Conservation (phyloP, 1,140 invertebrate species). For the Ylistrum balloti region DNA sequence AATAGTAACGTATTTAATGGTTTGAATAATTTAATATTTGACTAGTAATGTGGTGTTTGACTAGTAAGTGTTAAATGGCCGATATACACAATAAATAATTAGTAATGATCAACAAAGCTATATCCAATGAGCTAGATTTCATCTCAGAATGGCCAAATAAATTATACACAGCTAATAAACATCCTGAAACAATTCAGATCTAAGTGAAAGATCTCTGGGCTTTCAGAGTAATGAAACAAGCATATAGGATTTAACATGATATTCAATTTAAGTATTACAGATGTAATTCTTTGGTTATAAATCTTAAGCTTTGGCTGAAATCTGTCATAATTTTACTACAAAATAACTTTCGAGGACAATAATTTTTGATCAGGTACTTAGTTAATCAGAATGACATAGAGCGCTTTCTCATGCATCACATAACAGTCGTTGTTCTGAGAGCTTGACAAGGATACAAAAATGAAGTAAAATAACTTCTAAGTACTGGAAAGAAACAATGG, state of each 20-base stretch:
- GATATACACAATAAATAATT: not conserved
- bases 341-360: not conserved
- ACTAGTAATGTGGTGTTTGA: not conserved
- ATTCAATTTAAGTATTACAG: too few relatives aligned
- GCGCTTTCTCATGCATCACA: not conserved
- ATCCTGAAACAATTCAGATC: too few relatives aligned
- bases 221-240: too few relatives aligned
- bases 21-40: not conserved
- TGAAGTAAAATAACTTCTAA: not conserved
- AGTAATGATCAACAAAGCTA: not conserved
- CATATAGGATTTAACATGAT: too few relatives aligned
- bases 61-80: not conserved
- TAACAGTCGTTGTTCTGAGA: not conserved
- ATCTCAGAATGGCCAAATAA: too few relatives aligned
- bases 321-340: not conserved
- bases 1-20: not conserved
- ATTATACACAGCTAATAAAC: too few relatives aligned
- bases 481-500: too few relatives aligned
- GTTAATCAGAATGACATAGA: not conserved
- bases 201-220: too few relatives aligned
- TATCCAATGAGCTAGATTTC: too few relatives aligned
- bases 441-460: not conserved
- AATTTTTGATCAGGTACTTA: not conserved
- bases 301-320: not conserved
- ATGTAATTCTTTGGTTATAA: not conserved